Evolutionary conservation across 2,888 invertebrate species (phyloP).

Genomic region (Drosophila histrio): DNA sequence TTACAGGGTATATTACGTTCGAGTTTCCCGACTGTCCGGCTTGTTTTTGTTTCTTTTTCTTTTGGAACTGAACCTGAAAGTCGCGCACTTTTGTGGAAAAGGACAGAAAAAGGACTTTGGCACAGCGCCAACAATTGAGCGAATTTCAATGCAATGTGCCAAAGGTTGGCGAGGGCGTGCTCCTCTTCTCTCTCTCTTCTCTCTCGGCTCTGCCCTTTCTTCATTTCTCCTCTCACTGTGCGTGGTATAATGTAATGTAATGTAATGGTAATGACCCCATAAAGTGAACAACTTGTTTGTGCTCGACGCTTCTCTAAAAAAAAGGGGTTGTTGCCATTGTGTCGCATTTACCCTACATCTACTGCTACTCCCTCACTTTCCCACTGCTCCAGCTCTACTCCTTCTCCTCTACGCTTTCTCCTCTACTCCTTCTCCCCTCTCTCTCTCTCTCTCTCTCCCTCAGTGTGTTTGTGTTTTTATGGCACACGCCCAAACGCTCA

Average conservation of each 20-base stretch:
- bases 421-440: neutral
- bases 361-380: neutral
- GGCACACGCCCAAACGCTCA: constrained; percentile 37
- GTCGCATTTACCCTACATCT: constrained; percentile 33
- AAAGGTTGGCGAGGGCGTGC: constrained; percentile 47
- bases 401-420: neutral
- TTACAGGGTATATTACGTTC: neutral
- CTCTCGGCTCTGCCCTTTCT: neutral
- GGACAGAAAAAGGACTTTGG: constrained; percentile 45
- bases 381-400: neutral
- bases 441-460: neutral
- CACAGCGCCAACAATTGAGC: constrained; percentile 71
- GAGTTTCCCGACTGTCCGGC: neutral
- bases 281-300: constrained; percentile 79
- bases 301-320: constrained; percentile 39
- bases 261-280: constrained; percentile 79
- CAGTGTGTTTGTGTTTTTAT: constrained; percentile 13
- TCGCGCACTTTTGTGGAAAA: neutral
- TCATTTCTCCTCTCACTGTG: neutral
- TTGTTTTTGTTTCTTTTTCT: neutral
- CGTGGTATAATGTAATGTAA: constrained; percentile 58
- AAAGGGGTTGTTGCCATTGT: constrained; percentile 65
- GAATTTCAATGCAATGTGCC: constrained; percentile 76
- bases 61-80: neutral
- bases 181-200: neutral